Conservation (phyloP, 2,797 vertebrate species). For the Manis pentadactyla region DNA sequence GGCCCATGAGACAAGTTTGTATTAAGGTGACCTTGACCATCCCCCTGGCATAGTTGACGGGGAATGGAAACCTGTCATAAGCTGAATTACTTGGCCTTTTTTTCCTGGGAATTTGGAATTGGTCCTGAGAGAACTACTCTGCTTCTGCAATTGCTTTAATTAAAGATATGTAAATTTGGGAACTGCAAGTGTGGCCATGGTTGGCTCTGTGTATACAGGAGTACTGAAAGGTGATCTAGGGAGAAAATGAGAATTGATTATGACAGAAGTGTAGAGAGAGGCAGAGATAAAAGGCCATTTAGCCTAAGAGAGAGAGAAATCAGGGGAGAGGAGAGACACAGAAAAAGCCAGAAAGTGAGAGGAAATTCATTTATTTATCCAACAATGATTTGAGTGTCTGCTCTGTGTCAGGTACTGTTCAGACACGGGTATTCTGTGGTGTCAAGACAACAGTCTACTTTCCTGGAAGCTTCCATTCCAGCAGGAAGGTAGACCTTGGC, state of each 20-base stretch:
- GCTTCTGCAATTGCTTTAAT: conserved; percentile 39
- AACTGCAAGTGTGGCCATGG: neutral
- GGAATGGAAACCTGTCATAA: neutral
- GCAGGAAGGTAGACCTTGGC: neutral
- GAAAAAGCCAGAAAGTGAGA: too few species aligned
- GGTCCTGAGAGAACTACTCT: neutral
- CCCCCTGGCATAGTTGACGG: neutral
- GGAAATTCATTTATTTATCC: neutral
- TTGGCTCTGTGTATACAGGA: conserved; percentile 17
- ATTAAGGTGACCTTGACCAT: neutral
- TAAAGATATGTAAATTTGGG: conserved; percentile 54
- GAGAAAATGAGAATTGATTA: conserved; percentile 48
- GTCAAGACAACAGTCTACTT: neutral
- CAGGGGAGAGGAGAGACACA: too few species aligned
- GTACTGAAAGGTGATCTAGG: neutral
- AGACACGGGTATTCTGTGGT: neutral
- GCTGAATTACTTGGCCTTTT: neutral
- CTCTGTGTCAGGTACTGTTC: neutral
- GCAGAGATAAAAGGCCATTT: neutral
- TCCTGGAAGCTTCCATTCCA: neutral
- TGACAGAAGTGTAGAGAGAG: neutral
- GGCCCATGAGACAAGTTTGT: neutral
- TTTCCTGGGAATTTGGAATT: conserved; percentile 48
- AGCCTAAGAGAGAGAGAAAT: neutral
- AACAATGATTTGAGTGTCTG: neutral